Evolutionary conservation across 2,888 invertebrate species (phyloP), one percentile per base, ranked within the genome.

Genomic region (Apodemia hepburni): DNA sequence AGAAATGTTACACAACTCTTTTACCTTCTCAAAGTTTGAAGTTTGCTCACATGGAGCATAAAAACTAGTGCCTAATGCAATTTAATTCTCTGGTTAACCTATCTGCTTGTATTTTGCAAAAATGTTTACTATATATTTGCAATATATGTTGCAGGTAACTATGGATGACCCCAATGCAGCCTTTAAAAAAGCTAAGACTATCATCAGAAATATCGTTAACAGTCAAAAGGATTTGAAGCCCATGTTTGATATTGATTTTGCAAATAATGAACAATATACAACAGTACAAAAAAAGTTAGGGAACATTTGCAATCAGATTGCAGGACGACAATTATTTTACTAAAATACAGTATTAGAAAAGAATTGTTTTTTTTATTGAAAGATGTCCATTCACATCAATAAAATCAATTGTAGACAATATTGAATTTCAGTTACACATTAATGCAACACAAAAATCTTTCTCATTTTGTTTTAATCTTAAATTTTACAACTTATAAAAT

Each of bases 191-290:
- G 67, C 81, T 12, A 85, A 84, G 66, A 75, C 64, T 54, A 81
- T 90, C 38, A 78, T 88, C 49, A 74, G 74, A 49, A 70, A 80
- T n/a, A 82, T 90, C 60, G 77, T 84, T 6, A 76, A 79, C 15
- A 74, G 77, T 0, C 89, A 91, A 69, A 77, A 73, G 7, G 61
- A 42, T 11, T 63, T 85, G 1, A 75, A 75, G 60, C 87, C 90
- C 35, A 83, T 90, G 86, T 85, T 87, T 61, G 82, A 89, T 65
- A 82, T 86, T 49, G 80, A 90, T 61, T 89, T 89, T 67, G 67
- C 77, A 1, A 79, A 83, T 61, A 63, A 77, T 45, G 49, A 64
- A 0, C 63, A 80, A 60, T 83, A 84, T 65, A 79, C 82, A 1
- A 76, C 74, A 12, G 76, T 84, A 15, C 66, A 86, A 64, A 75